These are phyloP conservation scores for Porites evermanni DNA, from an alignment of 92 coral and sea anemone species.

Conservation along the genomic window DNA sequence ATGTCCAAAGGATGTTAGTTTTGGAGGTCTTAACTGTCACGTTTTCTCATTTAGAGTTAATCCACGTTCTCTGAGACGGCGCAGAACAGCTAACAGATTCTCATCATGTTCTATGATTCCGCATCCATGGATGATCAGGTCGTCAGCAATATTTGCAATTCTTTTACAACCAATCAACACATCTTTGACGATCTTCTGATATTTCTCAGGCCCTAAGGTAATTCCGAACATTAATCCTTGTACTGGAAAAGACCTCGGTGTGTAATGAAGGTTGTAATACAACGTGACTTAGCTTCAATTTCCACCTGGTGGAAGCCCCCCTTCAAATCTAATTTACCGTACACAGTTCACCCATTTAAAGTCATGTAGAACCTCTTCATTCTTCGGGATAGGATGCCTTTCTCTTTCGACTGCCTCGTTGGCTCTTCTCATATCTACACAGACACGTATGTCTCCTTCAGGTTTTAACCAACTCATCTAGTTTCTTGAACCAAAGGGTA, in stretches of 20 bases:
- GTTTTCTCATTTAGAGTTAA: conserved; percentile 48
- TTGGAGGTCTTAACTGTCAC: conserved; percentile 38
- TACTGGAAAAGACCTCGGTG: conserved; percentile 27
- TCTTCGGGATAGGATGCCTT: conserved; percentile 2
- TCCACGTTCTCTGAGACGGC: conserved; percentile 45
- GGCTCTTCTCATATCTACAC: no score
- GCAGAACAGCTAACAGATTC: conserved; percentile 54
- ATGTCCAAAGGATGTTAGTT: conserved; percentile 14
- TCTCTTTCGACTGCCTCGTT: conserved; percentile 14
- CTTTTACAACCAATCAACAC: conserved; percentile 39
- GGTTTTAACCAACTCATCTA: no score
- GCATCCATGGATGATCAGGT: conserved; percentile 52
- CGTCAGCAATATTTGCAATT: conserved; percentile 10
- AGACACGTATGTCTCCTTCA: no score
- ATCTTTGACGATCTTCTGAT: not conserved
- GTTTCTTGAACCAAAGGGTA: no score
- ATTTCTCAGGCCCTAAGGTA: no score
- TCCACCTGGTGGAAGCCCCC: no score
- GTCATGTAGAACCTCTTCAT: no score
- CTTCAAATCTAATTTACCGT: no score
- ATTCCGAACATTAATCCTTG: no score
- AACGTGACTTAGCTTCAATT: conserved; percentile 48
- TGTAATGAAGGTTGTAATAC: conserved; percentile 37
- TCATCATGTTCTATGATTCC: conserved; percentile 58
- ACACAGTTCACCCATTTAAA: no score